A percentile compares a stretch with the other conserved stretches of the same genome.
phyloP scores from a whole-genome alignment of 2,797 vertebrate genomes.

The Tapirus indicus region DNA sequence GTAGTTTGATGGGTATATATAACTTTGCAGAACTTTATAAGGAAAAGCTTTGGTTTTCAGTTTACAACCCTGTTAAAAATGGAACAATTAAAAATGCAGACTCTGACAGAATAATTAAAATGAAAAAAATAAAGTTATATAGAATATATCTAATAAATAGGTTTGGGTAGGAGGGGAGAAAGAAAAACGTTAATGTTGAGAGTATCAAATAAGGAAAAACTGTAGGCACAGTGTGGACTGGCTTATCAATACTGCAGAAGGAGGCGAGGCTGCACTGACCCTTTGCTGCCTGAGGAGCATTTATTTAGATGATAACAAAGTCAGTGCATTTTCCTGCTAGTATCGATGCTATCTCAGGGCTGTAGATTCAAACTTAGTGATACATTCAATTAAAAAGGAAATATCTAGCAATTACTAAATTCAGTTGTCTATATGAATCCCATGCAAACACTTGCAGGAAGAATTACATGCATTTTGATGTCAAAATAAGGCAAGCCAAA shows the following conservation, averaged over 20 bases:
- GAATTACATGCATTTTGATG: not conserved
- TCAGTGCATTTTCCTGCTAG: not conserved
- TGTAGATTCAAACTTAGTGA: not conserved
- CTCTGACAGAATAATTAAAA: not conserved
- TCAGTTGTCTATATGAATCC: not conserved
- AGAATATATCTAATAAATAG: not conserved
- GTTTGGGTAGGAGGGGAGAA: no score
- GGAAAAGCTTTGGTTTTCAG: not conserved
- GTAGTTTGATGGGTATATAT: accelerated
- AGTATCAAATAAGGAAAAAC: not conserved
- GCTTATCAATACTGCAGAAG: accelerated
- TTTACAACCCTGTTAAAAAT: not conserved
- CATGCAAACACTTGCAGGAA: not conserved
- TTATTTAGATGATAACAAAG: not conserved
- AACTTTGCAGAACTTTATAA: no score
- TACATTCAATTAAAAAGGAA: not conserved
- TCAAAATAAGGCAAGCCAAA: not conserved
- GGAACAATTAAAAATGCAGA: not conserved
- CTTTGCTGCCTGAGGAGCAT: no score
- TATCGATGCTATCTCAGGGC: not conserved
- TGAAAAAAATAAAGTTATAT: not conserved
- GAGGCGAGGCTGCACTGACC: accelerated
- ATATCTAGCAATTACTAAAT: not conserved
- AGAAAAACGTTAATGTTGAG: not conserved
- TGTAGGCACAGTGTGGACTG: accelerated